These are phyloP conservation scores for Sinotaia quadrata DNA, from an alignment of 2,888 invertebrate species.

Conservation along the genomic window DNA sequence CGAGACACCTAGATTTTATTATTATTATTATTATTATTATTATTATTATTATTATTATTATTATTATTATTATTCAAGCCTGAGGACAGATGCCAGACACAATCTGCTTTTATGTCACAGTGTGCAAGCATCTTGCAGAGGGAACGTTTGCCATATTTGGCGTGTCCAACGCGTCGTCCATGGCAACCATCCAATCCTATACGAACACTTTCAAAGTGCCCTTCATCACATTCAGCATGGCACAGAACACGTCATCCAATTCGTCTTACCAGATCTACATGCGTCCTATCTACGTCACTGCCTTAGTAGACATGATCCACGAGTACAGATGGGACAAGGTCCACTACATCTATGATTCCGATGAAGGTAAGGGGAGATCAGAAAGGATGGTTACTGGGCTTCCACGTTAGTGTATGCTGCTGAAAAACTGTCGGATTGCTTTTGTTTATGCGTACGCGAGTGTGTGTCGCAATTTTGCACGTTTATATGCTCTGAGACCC, in stretches of 20 bases:
- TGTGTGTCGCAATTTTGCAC: too few species aligned
- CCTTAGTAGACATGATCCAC: slow-evolving; percentile 43
- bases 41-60: background rate
- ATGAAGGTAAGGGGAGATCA: slow-evolving; percentile 47
- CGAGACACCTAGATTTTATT: background rate
- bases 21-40: background rate
- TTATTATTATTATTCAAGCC: background rate
- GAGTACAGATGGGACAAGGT: slow-evolving; percentile 44
- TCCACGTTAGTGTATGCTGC: too few species aligned
- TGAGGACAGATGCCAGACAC: too few species aligned
- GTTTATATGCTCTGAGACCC: too few species aligned
- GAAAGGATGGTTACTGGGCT: too few species aligned
- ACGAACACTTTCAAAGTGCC: slow-evolving; percentile 58
- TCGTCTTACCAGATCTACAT: slow-evolving; percentile 45
- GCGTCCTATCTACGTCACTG: slow-evolving; percentile 45
- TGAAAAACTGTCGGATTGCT: too few species aligned
- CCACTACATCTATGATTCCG: slow-evolving; percentile 44
- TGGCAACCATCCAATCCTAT: slow-evolving; percentile 58
- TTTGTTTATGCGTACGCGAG: too few species aligned
- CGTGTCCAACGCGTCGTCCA: slow-evolving; percentile 49
- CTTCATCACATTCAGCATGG: slow-evolving; percentile 54
- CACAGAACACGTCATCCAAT: slow-evolving; percentile 46
- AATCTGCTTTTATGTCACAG: slow-evolving; percentile 42
- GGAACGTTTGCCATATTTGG: slow-evolving; percentile 57
- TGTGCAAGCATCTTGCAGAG: slow-evolving; percentile 50